These are phyloP conservation scores for Philaethria dido DNA, from an alignment of 2,888 invertebrate species.

Conservation along the genomic window DNA sequence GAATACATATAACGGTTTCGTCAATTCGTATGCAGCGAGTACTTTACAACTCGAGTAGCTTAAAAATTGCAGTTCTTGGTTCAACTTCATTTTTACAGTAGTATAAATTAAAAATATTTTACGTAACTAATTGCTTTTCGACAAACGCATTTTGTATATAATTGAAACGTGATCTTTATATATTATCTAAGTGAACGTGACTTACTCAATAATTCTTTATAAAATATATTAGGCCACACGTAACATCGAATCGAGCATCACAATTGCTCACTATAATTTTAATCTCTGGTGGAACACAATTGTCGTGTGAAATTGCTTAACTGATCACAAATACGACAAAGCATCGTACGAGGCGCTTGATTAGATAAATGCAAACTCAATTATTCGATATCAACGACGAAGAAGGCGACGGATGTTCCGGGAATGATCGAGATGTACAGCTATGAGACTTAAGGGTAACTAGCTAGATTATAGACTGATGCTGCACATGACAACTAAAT, in stretches of 20 bases:
- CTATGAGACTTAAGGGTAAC: background rate
- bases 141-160: conserved; percentile 3
- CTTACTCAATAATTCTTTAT: background rate
- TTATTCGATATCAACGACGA: conserved; percentile 30
- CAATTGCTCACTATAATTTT: background rate
- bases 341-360: conserved; percentile 36
- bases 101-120: background rate
- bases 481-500: conserved; percentile 57
- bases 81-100: background rate
- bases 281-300: conserved; percentile 10
- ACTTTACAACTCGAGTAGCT: background rate
- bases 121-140: background rate
- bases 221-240: background rate
- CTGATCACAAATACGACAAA: conserved; percentile 28
- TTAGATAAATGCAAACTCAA: conserved; percentile 38
- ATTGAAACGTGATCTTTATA: conserved; percentile 25
- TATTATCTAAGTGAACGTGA: conserved; percentile 19
- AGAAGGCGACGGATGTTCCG: conserved; percentile 38
- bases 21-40: background rate
- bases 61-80: background rate
- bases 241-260: background rate
- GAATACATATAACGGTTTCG: background rate
- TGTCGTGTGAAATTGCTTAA: conserved; percentile 34
- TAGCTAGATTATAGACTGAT: conserved; percentile 13
- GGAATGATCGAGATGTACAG: conserved; percentile 28